Base-by-base conservation (phyloP, 2,888 invertebrate species). In the Rambutsinella grinnellia region DNA sequence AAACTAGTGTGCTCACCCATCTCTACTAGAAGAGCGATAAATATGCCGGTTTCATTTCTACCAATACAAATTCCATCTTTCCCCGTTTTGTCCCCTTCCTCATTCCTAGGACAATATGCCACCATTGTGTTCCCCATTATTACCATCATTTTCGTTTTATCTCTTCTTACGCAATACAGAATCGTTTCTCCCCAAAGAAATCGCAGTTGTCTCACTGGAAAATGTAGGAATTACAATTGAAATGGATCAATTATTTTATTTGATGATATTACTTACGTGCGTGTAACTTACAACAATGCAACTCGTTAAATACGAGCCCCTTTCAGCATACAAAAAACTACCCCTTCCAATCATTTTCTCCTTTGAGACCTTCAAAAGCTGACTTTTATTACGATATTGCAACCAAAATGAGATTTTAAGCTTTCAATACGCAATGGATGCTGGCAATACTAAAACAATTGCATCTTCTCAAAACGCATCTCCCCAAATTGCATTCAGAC, bases 181-280 rank as follows among this genome's bases (percentile, higher is more conserved):
- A 49, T 10, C 5, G 19, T 17, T 17, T n/a, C 49, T 49, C 15
- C n/a, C 19, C n/a, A 49, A 17, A 8, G 3, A 36, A 36, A 36
- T 36, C 36, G 36, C 36, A 49, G 49, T 49, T 15, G 19, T 5
- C 15, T 49, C 49, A 49, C 49, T 17, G 49, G n/a, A 49, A 49
- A 15, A 49, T 15, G n/a, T 17, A 10, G 49, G 49, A 36, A 36
- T 17, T 17, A 5, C 49, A 17, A 49, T 49, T 17, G 19, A 17
- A 24, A 76, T 69, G 63, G 51, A 70, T 57, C 69, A 76, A 65
- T 76, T 69, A 69, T 69, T 76, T 76, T 76, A 69, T 65, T 70
- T 62, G 60, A 70, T 66, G 69, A 66, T 70, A 70, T 76, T 69
- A 76, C 76, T 69, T 70, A 65, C 65, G 70, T 70, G 63, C 63